Conservation (phyloP, 2,797 vertebrate genomes). For the Adelosebastes latens region DNA sequence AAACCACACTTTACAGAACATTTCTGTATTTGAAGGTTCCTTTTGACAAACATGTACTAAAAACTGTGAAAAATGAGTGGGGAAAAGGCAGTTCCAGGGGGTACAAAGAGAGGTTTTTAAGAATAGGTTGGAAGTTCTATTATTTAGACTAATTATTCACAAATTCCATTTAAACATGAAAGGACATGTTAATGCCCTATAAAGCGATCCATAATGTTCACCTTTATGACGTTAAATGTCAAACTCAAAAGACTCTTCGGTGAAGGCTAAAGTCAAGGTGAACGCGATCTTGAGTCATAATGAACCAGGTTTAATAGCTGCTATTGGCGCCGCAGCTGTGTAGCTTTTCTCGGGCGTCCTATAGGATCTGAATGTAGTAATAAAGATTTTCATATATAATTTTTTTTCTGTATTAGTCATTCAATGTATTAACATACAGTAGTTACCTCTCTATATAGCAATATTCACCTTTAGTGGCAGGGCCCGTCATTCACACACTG, state of each 20-base stretch:
- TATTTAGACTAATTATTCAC: background rate
- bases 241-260: conserved; percentile 5
- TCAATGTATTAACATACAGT: background rate
- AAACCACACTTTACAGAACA: background rate
- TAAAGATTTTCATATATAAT: background rate
- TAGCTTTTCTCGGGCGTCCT: background rate
- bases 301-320: conserved; percentile 19
- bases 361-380: background rate
- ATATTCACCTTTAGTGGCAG: background rate
- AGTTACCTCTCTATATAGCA: background rate
- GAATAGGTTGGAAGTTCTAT: background rate
- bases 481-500: background rate
- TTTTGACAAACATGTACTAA: background rate
- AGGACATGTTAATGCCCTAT: background rate
- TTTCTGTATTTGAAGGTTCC: background rate
- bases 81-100: background rate
- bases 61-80: background rate
- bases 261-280: conserved; percentile 39
- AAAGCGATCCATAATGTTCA: conserved; percentile 3
- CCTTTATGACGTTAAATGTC: conserved; percentile 34
- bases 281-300: conserved; percentile 8
- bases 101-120: background rate
- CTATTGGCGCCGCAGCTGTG: background rate
- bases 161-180: background rate
- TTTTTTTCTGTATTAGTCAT: background rate